Evolutionary conservation across 2,797 vertebrate species (phyloP).

Genomic region (Melanotaenia trifasciata): DNA sequence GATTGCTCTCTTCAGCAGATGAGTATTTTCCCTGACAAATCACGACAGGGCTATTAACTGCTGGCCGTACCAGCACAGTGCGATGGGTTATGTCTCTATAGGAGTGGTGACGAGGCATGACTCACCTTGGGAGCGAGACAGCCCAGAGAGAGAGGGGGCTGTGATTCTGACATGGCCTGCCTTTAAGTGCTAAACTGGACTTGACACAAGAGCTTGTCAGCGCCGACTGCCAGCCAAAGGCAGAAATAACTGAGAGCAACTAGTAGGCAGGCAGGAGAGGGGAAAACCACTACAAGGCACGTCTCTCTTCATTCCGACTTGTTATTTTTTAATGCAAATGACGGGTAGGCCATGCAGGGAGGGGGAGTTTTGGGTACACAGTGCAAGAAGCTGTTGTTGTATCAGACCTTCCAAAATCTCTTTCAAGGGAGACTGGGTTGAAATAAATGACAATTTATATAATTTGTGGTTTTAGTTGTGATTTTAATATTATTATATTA

Average conservation of each 20-base stretch:
- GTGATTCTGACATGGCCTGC: conserved; percentile 74
- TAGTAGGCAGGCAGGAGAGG: conserved; percentile 40
- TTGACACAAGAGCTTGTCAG: conserved; percentile 56
- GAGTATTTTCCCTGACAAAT: conserved; percentile 72
- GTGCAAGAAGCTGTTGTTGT: conserved; percentile 18
- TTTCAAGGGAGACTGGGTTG: conserved; percentile 1
- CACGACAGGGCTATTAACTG: conserved; percentile 71
- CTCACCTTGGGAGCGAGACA: conserved; percentile 73
- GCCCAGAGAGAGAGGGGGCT: conserved; percentile 54
- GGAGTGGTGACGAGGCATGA: conserved; percentile 68
- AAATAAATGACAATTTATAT: not conserved
- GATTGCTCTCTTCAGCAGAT: conserved; percentile 60
- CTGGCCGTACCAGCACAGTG: conserved; percentile 53
- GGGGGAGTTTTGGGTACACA: conserved; percentile 15
- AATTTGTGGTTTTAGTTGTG: not conserved
- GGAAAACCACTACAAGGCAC: conserved; percentile 49
- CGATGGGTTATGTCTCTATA: conserved; percentile 63
- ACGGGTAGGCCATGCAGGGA: conserved; percentile 41
- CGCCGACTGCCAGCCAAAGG: conserved; percentile 56
- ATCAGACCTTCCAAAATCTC: conserved; percentile 17
- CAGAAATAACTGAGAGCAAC: conserved; percentile 62
- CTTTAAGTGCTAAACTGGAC: conserved; percentile 76
- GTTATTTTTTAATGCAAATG: conserved; percentile 74
- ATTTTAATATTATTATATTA: not conserved
- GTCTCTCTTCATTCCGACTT: conserved; percentile 38